Evolutionary conservation across 1,140 invertebrate genomes (phyloP).

Genomic region (Eciton burchellii): DNA sequence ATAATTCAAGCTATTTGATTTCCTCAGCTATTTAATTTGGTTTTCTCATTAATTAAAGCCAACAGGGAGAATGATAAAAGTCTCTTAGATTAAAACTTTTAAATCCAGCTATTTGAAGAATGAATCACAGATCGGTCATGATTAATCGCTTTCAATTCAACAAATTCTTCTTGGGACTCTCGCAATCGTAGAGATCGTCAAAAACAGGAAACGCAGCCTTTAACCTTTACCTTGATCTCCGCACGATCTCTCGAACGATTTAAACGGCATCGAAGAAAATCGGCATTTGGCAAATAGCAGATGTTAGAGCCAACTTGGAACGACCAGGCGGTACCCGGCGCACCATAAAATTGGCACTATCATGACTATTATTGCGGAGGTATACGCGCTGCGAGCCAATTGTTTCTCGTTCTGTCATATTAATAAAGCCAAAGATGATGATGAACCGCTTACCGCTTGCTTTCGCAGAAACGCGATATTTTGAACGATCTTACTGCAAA

Average conservation of each 20-base stretch:
- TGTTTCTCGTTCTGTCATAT: conserved; percentile 36
- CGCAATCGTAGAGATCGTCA: background rate
- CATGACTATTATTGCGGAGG: conserved; percentile 8
- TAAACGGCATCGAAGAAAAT: conserved; percentile 49
- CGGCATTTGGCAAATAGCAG: conserved; percentile 19
- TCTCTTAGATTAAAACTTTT: background rate
- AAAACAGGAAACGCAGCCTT: conserved; percentile 19
- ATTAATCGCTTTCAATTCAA: background rate
- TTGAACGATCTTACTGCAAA: background rate
- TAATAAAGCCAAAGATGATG: conserved; percentile 20
- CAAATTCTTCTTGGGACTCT: background rate
- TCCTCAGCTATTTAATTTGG: background rate
- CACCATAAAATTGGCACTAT: conserved; percentile 54
- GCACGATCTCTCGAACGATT: conserved; percentile 35
- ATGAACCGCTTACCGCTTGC: background rate
- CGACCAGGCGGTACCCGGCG: conserved; percentile 9
- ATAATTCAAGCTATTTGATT: background rate
- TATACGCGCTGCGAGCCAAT: conserved; percentile 32
- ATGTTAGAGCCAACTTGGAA: conserved; percentile 56
- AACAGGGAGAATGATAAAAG: background rate
- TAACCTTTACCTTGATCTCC: conserved; percentile 64
- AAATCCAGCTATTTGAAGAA: background rate
- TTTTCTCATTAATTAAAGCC: conserved; percentile 20
- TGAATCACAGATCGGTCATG: background rate
- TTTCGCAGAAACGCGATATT: background rate